Percentiles rank a stretch among this genome's conserved stretches.
These are phyloP conservation scores for Mya arenaria DNA, from an alignment of 1,140 invertebrate genomes.

Conservation along the genomic window DNA sequence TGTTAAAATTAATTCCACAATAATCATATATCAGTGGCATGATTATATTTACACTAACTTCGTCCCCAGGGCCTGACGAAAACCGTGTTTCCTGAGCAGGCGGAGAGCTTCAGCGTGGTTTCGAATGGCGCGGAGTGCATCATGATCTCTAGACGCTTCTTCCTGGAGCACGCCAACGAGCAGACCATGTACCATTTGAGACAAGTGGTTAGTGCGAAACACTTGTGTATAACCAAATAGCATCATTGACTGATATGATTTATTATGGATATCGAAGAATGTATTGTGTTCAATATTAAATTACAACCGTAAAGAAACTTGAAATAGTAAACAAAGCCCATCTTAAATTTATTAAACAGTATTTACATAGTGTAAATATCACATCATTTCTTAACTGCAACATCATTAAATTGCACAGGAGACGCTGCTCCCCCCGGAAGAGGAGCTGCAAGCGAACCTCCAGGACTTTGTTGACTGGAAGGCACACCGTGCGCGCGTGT, in stretches of 20 bases:
- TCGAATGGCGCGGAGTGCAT: conserved; percentile 75
- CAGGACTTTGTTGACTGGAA: conserved; percentile 72
- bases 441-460: conserved; percentile 67
- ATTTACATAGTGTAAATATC: too few relatives aligned
- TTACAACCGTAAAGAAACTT: too few relatives aligned
- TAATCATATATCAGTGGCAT: too few relatives aligned
- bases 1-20: too few relatives aligned
- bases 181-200: conserved; percentile 61
- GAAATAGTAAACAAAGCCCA: too few relatives aligned
- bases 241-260: too few relatives aligned
- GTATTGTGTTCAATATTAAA: too few relatives aligned
- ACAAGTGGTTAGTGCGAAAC: conserved; percentile 61
- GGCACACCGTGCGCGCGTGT: conserved; percentile 55
- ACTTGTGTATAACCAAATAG: too few relatives aligned
- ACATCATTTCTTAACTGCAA: too few relatives aligned
- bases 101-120: conserved; percentile 70
- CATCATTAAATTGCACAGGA: conserved; percentile 59
- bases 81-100: conserved; percentile 68
- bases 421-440: conserved; percentile 67
- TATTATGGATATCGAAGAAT: too few relatives aligned
- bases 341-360: too few relatives aligned
- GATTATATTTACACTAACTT: too few relatives aligned
- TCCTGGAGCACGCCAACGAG: conserved; percentile 64
- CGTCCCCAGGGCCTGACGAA: conserved; percentile 67
- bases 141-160: conserved; percentile 71